These are phyloP conservation scores for Heterochromis multidens DNA, from an alignment of 2,113 vertebrate genomes.

Conservation along the genomic window DNA sequence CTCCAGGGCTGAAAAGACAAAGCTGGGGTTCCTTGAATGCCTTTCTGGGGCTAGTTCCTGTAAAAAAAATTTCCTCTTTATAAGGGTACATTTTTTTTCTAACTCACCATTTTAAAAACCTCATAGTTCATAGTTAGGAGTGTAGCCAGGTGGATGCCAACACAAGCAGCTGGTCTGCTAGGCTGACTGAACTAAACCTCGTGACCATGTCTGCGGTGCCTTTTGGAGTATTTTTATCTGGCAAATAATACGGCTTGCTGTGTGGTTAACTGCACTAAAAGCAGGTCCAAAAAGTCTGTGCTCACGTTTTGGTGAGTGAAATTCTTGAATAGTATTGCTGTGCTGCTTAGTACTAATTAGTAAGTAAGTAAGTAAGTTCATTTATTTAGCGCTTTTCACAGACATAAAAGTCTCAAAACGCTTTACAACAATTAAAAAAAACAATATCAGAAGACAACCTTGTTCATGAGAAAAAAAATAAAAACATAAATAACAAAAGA, in stretches of 20 bases:
- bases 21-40: not conserved
- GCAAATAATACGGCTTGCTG: not conserved
- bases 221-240: not conserved
- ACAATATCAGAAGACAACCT: not conserved
- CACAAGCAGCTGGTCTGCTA: not conserved
- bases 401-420: not conserved
- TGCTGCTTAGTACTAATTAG: not conserved
- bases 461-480: rapidly evolving
- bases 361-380: not conserved
- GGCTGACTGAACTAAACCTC: not conserved
- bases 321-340: not conserved
- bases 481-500: rapidly evolving
- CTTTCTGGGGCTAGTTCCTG: not conserved
- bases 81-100: not conserved
- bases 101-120: rapidly evolving
- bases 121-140: not conserved
- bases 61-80: not conserved
- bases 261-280: not conserved
- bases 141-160: not conserved
- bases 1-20: not conserved
- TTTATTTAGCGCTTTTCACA: not conserved
- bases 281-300: not conserved
- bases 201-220: not conserved
- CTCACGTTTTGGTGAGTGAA: not conserved
- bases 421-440: not conserved